Conservation (phyloP, 2,797 vertebrate genomes). For the Lemur catta region DNA sequence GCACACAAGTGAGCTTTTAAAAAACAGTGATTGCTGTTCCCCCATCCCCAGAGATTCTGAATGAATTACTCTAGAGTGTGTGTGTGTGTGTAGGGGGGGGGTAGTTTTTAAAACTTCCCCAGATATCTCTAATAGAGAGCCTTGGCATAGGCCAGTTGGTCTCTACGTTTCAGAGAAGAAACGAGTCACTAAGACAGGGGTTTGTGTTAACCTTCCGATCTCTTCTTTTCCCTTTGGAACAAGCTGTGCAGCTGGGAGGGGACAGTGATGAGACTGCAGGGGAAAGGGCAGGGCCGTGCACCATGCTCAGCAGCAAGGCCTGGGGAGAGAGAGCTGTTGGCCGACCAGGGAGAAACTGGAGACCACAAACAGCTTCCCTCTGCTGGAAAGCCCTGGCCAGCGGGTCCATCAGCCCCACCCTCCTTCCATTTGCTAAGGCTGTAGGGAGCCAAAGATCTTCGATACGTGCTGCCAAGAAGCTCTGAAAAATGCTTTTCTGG, state of each 20-base stretch:
- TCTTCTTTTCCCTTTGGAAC: neutral
- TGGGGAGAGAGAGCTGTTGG: neutral
- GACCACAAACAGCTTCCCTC: neutral
- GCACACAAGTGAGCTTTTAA: neutral
- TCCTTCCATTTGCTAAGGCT: constrained; percentile 22
- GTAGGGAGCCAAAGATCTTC: neutral
- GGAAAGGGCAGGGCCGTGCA: neutral
- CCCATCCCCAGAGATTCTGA: neutral
- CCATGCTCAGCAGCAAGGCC: neutral
- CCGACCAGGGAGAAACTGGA: neutral
- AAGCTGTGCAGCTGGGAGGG: neutral
- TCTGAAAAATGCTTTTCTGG: constrained; percentile 46
- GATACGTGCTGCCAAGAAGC: neutral
- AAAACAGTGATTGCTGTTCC: neutral
- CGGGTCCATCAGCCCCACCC: constrained; percentile 29
- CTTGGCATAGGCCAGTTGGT: neutral
- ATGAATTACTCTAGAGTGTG: neutral
- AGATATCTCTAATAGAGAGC: neutral
- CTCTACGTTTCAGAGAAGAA: neutral
- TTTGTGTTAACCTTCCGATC: neutral
- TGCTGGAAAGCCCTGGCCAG: neutral
- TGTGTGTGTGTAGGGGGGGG: too few relatives aligned
- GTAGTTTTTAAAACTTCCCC: neutral
- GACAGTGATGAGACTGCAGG: too few relatives aligned
- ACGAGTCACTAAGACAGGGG: neutral